Conservation (phyloP, 2,888 invertebrate genomes). For the Dolichomitus sp. region DNA sequence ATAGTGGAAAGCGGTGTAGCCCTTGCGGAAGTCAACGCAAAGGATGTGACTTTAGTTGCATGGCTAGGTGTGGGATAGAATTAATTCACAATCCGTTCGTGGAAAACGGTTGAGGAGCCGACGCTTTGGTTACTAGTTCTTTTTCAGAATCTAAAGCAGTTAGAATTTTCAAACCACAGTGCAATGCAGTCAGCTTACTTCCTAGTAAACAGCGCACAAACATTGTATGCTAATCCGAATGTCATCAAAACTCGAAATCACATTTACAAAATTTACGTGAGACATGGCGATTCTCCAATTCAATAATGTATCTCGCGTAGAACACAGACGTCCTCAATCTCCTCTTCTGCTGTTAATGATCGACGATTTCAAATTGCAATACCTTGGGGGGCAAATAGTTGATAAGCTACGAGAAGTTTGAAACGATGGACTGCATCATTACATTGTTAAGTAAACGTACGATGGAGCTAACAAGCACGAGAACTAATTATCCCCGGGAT, state of each 20-base stretch:
- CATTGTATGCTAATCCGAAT: neutral
- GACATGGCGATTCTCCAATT: neutral
- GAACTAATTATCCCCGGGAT: neutral
- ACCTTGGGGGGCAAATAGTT: neutral
- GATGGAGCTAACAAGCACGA: neutral
- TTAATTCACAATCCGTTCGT: slow-evolving; percentile 75
- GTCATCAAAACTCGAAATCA: neutral
- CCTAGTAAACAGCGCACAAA: neutral
- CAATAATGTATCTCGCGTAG: neutral
- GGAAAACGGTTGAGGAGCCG: neutral
- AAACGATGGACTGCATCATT: neutral
- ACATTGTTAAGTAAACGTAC: neutral
- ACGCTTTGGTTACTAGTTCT: neutral
- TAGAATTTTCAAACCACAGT: neutral
- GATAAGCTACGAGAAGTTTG: neutral
- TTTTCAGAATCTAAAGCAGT: neutral
- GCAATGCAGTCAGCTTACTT: neutral
- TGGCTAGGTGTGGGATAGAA: slow-evolving; percentile 60
- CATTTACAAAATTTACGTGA: neutral
- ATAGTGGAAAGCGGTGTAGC: slow-evolving; percentile 78
- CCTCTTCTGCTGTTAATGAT: too few relatives aligned
- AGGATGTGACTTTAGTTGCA: slow-evolving; percentile 72
- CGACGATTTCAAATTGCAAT: neutral
- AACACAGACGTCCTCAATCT: neutral
- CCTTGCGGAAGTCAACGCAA: slow-evolving; percentile 71